Percentiles rank a stretch among this genome's conserved stretches.
phyloP scores from a whole-genome alignment of 2,888 invertebrate species.

The Heliconius sara region DNA sequence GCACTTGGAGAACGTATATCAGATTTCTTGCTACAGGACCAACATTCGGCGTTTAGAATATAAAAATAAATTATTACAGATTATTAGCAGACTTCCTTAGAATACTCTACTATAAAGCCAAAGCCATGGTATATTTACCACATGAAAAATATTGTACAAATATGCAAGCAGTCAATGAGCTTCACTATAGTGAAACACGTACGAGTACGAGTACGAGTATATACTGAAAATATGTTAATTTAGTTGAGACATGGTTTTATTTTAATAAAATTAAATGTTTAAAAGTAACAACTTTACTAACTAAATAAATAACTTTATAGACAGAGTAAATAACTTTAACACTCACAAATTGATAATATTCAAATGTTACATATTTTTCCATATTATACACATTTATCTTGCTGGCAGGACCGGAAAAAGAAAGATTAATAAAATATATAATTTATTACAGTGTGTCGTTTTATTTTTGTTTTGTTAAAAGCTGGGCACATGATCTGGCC shows the following conservation, averaged over 20 bases:
- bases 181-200: too few relatives aligned
- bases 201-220: too few relatives aligned
- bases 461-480: not conserved
- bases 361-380: not conserved
- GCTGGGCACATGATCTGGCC: too few relatives aligned
- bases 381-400: not conserved
- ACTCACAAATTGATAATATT: not conserved
- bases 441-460: not conserved
- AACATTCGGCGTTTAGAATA: not conserved
- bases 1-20: slow-evolving; percentile 65
- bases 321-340: not conserved
- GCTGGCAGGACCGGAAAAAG: not conserved
- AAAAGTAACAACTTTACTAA: too few relatives aligned
- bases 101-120: not conserved
- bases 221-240: not conserved
- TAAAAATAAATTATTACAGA: too few relatives aligned
- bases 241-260: not conserved
- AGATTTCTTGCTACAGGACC: slow-evolving; percentile 55
- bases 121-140: too few relatives aligned
- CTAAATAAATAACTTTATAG: not conserved
- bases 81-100: too few relatives aligned
- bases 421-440: not conserved
- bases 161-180: not conserved
- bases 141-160: not conserved
- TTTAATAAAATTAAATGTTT: not conserved